A percentile compares a stretch with the other conserved stretches of the same genome.
These are phyloP conservation scores for Venustoraphidia nigricollis DNA, from an alignment of 2,888 invertebrate genomes.

Conservation along the genomic window DNA sequence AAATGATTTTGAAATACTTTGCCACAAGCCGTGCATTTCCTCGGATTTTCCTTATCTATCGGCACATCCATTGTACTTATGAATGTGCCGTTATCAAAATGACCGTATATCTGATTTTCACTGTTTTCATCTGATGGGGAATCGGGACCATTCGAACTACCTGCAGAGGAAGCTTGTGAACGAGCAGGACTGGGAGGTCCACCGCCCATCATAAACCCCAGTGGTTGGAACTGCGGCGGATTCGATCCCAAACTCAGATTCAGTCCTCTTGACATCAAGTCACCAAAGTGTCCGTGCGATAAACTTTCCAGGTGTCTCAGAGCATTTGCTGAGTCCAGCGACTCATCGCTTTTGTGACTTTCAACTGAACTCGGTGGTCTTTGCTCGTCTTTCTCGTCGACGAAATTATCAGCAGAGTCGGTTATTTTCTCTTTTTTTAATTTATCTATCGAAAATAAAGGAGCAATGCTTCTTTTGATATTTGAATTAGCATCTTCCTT, in stretches of 20 bases:
- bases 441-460: constrained; percentile 26
- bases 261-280: constrained; percentile 27
- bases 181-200: constrained; percentile 42
- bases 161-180: constrained; percentile 45
- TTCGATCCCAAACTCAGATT: constrained; percentile 25
- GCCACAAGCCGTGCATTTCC: constrained; percentile 81
- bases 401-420: constrained; percentile 19
- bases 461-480: constrained; percentile 26
- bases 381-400: constrained; percentile 17
- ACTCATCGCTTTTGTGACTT: constrained; percentile 40
- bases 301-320: constrained; percentile 63
- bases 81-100: constrained; percentile 59
- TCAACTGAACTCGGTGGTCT: constrained; percentile 35
- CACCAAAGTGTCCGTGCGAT: constrained; percentile 61
- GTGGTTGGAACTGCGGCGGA: constrained; percentile 26
- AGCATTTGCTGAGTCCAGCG: constrained; percentile 49
- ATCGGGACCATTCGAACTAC: constrained; percentile 35
- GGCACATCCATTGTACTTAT: constrained; percentile 69
- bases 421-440: constrained; percentile 25
- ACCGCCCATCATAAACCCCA: constrained; percentile 33
- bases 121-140: constrained; percentile 40
- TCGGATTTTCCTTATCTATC: constrained; percentile 80
- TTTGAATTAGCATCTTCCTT: constrained; percentile 21
- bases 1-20: constrained; percentile 89
- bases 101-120: constrained; percentile 49